phyloP scores from a whole-genome alignment of 2,797 vertebrate species.

The Onychomys leucogaster region DNA sequence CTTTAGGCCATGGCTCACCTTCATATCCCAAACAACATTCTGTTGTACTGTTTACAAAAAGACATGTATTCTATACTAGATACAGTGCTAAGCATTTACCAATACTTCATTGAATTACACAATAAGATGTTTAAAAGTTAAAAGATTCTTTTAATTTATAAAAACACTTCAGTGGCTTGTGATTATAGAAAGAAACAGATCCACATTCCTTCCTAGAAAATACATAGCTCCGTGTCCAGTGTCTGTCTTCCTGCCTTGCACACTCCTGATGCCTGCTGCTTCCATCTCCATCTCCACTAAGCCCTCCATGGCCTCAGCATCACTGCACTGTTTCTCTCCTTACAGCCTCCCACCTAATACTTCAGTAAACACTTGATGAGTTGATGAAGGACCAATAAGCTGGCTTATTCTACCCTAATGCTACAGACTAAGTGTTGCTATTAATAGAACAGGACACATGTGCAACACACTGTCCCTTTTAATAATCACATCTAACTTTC shows the following conservation, averaged over 20 bases:
- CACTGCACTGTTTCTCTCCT: background rate
- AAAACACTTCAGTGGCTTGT: background rate
- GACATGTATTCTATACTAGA: background rate
- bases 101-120: background rate
- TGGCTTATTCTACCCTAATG: slow-evolving; percentile 1
- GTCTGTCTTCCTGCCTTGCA: background rate
- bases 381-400: background rate
- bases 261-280: too few relatives aligned
- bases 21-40: background rate
- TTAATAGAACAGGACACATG: background rate
- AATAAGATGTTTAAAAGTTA: background rate
- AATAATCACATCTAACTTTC: background rate
- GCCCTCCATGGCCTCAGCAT: background rate
- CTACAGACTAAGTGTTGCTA: background rate
- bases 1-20: background rate
- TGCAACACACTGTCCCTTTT: background rate
- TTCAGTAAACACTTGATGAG: background rate
- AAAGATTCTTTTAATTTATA: background rate
- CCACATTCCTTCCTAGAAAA: background rate
- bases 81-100: background rate
- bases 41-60: background rate
- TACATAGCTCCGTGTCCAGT: fast-evolving
- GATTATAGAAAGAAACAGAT: background rate
- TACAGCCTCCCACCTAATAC: background rate
- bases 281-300: background rate